A percentile compares a stretch with the other conserved stretches of the same genome.
Evolutionary conservation across 2,888 invertebrate species (phyloP).

Genomic region (Masnerella sp.): DNA sequence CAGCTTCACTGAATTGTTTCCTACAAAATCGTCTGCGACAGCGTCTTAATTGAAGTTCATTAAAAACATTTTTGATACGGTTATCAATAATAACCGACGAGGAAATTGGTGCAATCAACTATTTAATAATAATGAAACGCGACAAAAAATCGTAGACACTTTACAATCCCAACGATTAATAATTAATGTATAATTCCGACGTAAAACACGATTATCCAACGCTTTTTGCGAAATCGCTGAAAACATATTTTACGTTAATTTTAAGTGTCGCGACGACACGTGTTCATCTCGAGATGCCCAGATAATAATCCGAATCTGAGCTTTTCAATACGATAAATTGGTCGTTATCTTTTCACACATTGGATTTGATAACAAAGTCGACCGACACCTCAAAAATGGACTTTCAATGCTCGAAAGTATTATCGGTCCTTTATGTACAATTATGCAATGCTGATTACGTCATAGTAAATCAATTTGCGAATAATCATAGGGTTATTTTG

Average conservation of each 20-base stretch:
- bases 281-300: too few species aligned
- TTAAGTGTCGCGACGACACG: neutral
- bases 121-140: neutral
- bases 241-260: neutral
- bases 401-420: slow-evolving; percentile 19
- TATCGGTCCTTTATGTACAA: neutral
- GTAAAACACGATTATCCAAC: slow-evolving; percentile 8
- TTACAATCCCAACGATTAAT: too few species aligned
- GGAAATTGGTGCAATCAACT: too few species aligned
- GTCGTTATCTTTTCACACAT: too few species aligned
- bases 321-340: too few species aligned
- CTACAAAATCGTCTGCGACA: too few species aligned
- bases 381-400: neutral
- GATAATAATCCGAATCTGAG: too few species aligned
- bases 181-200: neutral
- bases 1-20: too few species aligned
- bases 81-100: too few species aligned
- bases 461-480: slow-evolving; percentile 19
- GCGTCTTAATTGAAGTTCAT: too few species aligned
- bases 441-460: slow-evolving; percentile 20
- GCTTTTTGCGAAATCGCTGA: neutral
- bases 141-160: neutral
- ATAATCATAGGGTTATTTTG: slow-evolving; percentile 12
- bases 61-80: too few species aligned
- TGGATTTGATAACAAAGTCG: too few species aligned